Percentiles rank a stretch among this genome's conserved stretches.
These are phyloP conservation scores for Plusia festucae DNA, from an alignment of 2,888 invertebrate species.

Conservation along the genomic window DNA sequence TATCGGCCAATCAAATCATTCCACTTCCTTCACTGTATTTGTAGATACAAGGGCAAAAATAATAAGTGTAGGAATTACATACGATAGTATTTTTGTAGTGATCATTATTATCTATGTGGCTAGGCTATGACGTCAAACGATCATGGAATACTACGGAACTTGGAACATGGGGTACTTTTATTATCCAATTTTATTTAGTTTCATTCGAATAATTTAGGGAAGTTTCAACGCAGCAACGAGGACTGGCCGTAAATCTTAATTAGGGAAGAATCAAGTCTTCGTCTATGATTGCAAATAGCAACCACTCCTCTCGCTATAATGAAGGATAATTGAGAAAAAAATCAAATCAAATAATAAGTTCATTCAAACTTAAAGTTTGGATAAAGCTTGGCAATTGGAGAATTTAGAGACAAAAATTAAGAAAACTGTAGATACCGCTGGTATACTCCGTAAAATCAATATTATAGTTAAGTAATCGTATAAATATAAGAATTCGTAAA, in stretches of 20 bases:
- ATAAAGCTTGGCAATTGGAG: no score
- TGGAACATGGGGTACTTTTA: no score
- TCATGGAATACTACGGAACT: no score
- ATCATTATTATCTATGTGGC: not conserved
- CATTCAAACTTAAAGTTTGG: no score
- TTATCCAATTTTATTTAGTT: not conserved
- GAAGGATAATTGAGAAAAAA: not conserved
- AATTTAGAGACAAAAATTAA: no score
- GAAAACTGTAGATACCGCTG: no score
- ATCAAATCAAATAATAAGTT: no score
- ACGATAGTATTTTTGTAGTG: constrained; percentile 9
- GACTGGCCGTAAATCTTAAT: not conserved
- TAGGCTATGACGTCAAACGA: not conserved
- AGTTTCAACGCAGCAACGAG: not conserved
- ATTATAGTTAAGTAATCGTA: no score
- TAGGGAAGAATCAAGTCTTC: not conserved
- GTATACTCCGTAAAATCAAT: no score
- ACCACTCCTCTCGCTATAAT: not conserved
- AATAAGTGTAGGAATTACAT: constrained; percentile 22
- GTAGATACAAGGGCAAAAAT: constrained; percentile 42
- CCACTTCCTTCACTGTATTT: constrained; percentile 34
- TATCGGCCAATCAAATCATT: constrained; percentile 37
- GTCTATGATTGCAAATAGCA: not conserved
- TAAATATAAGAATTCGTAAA: no score
- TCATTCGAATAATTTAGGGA: no score